A percentile compares a stretch with the other conserved stretches of the same genome.
These are phyloP conservation scores for Lycophotia porphyrea DNA, from an alignment of 2,888 invertebrate species.

Conservation along the genomic window DNA sequence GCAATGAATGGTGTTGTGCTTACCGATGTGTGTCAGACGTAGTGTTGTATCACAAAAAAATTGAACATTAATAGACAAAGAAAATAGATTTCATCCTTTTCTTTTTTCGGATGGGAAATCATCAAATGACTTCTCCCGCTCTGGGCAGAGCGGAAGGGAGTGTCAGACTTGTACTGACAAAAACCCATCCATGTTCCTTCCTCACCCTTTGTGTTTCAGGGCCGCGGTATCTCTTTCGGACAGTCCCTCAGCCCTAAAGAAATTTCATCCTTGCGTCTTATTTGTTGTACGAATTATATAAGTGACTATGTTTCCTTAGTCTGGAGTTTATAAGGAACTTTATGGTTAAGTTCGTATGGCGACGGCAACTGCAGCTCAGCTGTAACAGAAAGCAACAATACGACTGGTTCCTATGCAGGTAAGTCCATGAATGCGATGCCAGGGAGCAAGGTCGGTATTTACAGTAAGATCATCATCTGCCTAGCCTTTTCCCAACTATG, in stretches of 20 bases:
- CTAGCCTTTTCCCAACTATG: neutral
- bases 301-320: neutral
- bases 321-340: neutral
- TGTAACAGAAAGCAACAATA: neutral
- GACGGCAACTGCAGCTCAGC: neutral
- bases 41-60: constrained; percentile 23
- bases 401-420: neutral
- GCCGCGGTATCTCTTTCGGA: no score
- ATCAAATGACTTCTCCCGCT: no score
- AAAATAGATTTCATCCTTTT: no score
- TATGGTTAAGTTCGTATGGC: neutral
- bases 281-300: neutral
- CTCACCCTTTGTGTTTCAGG: no score
- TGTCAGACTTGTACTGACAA: no score
- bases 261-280: neutral
- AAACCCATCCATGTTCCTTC: no score
- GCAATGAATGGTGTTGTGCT: constrained; percentile 33
- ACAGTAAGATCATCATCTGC: neutral
- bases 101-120: no score
- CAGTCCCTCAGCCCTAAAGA: no score
- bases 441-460: neutral
- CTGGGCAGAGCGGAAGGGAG: no score
- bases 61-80: neutral
- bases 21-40: constrained; percentile 13
- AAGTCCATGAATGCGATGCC: neutral